Conservation (phyloP, 2,888 invertebrate genomes). For the Ptychoptera albimana region DNA sequence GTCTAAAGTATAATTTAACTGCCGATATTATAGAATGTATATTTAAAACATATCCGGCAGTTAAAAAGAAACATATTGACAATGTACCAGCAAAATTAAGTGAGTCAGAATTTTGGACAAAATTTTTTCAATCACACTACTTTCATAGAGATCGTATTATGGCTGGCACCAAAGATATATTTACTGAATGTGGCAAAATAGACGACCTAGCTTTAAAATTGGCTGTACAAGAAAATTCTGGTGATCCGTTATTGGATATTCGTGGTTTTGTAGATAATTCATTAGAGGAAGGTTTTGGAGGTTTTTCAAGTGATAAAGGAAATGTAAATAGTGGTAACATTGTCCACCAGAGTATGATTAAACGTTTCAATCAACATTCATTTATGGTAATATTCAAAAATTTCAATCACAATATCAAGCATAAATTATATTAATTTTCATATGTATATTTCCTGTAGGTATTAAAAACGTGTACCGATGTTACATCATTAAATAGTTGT, state of each 20-base stretch:
- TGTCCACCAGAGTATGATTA: conserved; percentile 84
- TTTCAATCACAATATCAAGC: neutral
- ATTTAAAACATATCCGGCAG: conserved; percentile 98
- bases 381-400: conserved; percentile 56
- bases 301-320: conserved; percentile 25
- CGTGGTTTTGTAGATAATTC: conserved; percentile 58
- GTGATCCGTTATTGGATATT: conserved; percentile 70
- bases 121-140: conserved; percentile 99
- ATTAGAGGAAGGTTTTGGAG: conserved; percentile 49
- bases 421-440: conserved; percentile 1
- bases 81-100: conserved; percentile 90
- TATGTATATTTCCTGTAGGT: conserved; percentile 30
- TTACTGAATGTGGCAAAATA: conserved; percentile 92
- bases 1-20: conserved; percentile 91
- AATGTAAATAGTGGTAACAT: conserved; percentile 38
- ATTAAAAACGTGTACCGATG: conserved; percentile 44
- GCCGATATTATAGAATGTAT: conserved; percentile 95
- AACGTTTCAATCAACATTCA: conserved; percentile 93
- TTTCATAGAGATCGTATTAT: conserved; percentile 89
- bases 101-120: conserved; percentile 97
- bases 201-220: conserved; percentile 73
- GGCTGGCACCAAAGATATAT: conserved; percentile 83
- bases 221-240: conserved; percentile 61
- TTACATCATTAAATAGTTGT: conserved; percentile 7
- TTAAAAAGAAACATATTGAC: conserved; percentile 90